phyloP scores from a whole-genome alignment of 2,797 vertebrate species.

The Arctocebus calabarensis region DNA sequence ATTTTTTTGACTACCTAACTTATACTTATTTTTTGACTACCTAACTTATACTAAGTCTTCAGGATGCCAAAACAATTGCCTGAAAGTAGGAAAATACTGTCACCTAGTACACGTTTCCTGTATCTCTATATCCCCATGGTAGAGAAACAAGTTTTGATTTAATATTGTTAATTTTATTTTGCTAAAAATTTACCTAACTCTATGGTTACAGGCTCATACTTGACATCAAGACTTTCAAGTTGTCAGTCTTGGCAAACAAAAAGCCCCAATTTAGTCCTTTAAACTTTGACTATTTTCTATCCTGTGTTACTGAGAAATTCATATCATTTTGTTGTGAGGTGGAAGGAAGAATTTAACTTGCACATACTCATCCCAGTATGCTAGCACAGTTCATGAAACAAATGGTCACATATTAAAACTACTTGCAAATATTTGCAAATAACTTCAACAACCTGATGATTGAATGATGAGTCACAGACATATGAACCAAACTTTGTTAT shows the following conservation, averaged over 20 bases:
- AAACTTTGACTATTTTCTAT: neutral
- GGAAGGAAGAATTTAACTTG: slow-evolving; percentile 1
- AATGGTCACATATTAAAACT: neutral
- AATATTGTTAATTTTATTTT: neutral
- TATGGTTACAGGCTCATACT: neutral
- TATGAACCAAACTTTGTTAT: neutral
- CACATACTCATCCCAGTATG: neutral
- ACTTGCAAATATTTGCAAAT: neutral
- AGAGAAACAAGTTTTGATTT: neutral
- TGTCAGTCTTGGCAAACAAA: neutral
- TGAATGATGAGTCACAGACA: neutral
- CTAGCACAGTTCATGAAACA: neutral
- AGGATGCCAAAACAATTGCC: neutral
- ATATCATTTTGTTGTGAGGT: neutral
- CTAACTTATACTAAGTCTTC: neutral
- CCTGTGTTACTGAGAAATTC: neutral
- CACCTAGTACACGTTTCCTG: neutral
- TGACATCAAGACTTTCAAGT: neutral
- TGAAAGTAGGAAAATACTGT: neutral
- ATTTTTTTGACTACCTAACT: slow-evolving; percentile 3
- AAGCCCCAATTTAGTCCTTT: neutral
- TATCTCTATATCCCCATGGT: neutral
- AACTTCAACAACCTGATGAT: neutral
- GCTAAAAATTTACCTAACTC: neutral
- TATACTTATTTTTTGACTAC: neutral